These are phyloP conservation scores for Nephila pilipes DNA, from an alignment of 1,140 invertebrate genomes.

Conservation along the genomic window DNA sequence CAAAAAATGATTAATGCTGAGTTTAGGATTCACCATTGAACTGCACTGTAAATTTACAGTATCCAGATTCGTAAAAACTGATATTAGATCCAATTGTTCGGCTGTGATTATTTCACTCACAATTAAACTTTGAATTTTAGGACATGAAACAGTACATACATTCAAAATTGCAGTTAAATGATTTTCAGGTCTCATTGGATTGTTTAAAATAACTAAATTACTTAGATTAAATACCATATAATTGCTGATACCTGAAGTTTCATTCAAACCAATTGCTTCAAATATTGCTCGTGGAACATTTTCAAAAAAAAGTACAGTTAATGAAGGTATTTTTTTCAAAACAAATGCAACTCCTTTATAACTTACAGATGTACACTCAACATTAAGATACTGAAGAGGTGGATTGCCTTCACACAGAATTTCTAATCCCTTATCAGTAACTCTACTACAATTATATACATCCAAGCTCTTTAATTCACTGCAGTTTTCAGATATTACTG, in stretches of 20 bases:
- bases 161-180: conserved; percentile 62
- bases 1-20: conserved; percentile 58
- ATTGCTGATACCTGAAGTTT: conserved; percentile 23
- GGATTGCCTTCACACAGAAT: conserved; percentile 3
- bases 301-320: conserved; percentile 30
- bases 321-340: conserved; percentile 51
- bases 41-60: conserved; percentile 43
- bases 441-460: conserved; percentile 48
- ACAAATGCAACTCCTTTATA: conserved; percentile 54
- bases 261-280: conserved; percentile 68
- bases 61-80: conserved; percentile 24
- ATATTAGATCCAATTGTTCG: conserved; percentile 49
- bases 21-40: conserved; percentile 33
- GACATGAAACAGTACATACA: conserved; percentile 50
- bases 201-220: conserved; percentile 60
- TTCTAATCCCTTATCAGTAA: conserved; percentile 54
- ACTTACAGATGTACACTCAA: conserved; percentile 54
- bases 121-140: conserved; percentile 49
- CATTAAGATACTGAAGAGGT: conserved; percentile 51
- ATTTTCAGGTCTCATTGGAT: conserved; percentile 69
- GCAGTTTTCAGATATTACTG: conserved; percentile 60
- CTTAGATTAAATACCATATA: conserved; percentile 55
- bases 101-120: conserved; percentile 50
- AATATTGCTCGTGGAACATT: conserved; percentile 74
- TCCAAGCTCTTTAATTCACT: conserved; percentile 51